Base-by-base conservation (phyloP, 2,888 invertebrate species). In the Nemotelus nigrinus region DNA sequence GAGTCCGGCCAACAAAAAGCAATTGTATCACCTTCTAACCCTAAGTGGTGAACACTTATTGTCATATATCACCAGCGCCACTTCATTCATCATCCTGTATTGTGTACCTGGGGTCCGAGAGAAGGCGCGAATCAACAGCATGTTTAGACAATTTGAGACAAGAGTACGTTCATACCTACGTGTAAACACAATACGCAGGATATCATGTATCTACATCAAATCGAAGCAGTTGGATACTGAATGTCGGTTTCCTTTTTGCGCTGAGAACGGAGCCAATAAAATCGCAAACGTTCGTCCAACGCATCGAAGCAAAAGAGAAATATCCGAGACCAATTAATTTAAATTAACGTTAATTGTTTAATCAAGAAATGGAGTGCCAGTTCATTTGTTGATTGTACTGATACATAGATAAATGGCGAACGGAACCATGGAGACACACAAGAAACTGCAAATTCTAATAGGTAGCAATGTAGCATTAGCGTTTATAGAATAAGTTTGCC, bases 241-340 rank as follows among this genome's bases (percentile, higher is more conserved):
- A 43, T 2, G 63, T 8, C 43, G 43, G 10, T 3, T 39, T 39
- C 25, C 3, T 53, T 39, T n/a, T 39, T 2, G 53, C 45, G 53
- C n/a, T 68, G 5, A 7, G 43, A 10, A 44, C 68, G 68, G 25
- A 50, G 41, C 7, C 25, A 7, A 3, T 53, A 53, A 48, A 41
- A 70, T 45, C 10, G 44, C 25, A 6, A 8, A 55, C 39, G n/a
- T 41, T 7, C 41, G n/a, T 43, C 47, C 39, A 70, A 45, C 43
- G 55, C 5, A 39, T 6, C 41, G 63, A 39, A 39, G 74, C 43
- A 47, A 60, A 74, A 74, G 25, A 57, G 74, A 74, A 74, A 70
- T 70, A 70, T 70, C 70, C 74, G 74, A 74, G 74, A 63, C 74
- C 74, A 74, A 74, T 74, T 74, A 74, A 74, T 74, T 74, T 74